Evolutionary conservation across 37 sponge, comb jelly and placozoan species (phyloP), one percentile per base, ranked within the genome.

Genomic region (Beroe ovata): DNA sequence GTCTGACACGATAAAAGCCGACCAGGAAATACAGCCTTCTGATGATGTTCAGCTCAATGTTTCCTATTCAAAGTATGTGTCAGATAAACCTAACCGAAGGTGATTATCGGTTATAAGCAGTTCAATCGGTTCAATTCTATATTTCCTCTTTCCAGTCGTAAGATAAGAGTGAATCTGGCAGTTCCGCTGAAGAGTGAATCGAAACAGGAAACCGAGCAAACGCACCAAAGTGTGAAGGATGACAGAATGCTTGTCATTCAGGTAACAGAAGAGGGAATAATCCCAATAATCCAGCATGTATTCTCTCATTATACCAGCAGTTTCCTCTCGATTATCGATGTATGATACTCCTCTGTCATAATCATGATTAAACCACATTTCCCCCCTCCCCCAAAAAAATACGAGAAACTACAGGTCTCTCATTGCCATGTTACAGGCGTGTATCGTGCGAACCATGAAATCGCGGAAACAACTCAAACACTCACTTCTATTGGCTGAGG

Each of bases 381-480:
- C n/a, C n/a, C n/a, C n/a, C n/a, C n/a, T n/a, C n/a, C n/a, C n/a
- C n/a, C n/a, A n/a, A n/a, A n/a, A n/a, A n/a, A n/a, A n/a, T n/a
- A n/a, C n/a, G n/a, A n/a, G n/a, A n/a, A n/a, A n/a, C n/a, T n/a
- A n/a, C n/a, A n/a, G n/a, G n/a, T n/a, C n/a, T n/a, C n/a, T n/a
- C n/a, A n/a, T n/a, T n/a, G n/a, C n/a, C n/a, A n/a, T n/a, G n/a
- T n/a, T n/a, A 18, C 61, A 95, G 94, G 95, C 95, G 19, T 92
- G 96, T 38, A 94, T 99, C 25, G 99, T 99, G 28, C 64, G 99
- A 30, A 99, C 96, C 26, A 99, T 99, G 99, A 99, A 99, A 64
- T 95, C 92, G 93, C 58, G 99, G 28, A 99, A 99, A 47, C 95
- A 93, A 39, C 64, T 96, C 26, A 92, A 92, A 29, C 99, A 99